Conservation (phyloP, 2,113 vertebrate species). For the Colius striatus region DNA sequence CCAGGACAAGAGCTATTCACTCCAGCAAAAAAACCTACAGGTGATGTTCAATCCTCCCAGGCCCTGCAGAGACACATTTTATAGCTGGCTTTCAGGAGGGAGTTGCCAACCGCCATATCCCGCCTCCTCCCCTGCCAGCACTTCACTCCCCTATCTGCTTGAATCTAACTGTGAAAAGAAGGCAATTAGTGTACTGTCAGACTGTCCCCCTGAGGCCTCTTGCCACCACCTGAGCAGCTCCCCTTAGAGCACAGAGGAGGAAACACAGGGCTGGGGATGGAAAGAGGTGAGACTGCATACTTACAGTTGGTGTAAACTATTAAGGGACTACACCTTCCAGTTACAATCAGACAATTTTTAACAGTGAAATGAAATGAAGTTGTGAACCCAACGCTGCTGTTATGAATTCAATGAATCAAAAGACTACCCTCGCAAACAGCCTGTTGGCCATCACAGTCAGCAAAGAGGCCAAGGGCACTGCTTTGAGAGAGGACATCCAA, state of each 20-base stretch:
- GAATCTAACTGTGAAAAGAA: background rate
- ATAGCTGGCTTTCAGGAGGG: background rate
- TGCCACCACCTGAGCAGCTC: background rate
- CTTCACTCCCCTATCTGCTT: accelerated
- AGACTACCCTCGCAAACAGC: background rate
- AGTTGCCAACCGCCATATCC: background rate
- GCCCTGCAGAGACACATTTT: accelerated
- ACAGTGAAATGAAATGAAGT: background rate
- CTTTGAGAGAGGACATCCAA: background rate
- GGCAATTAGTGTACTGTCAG: background rate
- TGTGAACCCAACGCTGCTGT: background rate
- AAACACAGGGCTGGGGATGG: background rate
- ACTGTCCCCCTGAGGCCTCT: background rate
- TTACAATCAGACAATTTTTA: background rate
- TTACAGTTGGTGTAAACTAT: background rate
- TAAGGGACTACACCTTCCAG: background rate
- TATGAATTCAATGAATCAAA: background rate
- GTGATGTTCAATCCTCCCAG: background rate
- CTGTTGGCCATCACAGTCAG: accelerated
- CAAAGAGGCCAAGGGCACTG: background rate
- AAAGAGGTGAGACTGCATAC: background rate
- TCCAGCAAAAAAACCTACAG: background rate
- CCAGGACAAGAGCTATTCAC: background rate
- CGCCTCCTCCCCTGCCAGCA: background rate
- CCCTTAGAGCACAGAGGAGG: background rate